These are phyloP conservation scores for Pelmatolapia mariae DNA, from an alignment of 2,113 vertebrate species.

Conservation along the genomic window DNA sequence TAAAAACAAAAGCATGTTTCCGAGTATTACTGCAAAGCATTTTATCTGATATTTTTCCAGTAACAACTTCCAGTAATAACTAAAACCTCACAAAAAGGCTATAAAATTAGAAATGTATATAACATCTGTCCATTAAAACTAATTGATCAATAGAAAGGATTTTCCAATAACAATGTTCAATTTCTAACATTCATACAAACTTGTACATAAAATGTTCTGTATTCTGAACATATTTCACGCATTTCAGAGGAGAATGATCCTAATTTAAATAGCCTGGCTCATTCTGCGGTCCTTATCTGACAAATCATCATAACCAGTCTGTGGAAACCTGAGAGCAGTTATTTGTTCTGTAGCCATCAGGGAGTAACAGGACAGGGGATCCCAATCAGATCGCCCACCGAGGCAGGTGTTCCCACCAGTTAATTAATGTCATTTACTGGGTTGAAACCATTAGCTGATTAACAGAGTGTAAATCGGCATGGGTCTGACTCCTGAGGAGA, in stretches of 20 bases:
- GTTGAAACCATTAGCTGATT: not conserved
- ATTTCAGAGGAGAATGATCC: not conserved
- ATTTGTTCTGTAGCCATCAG: not conserved
- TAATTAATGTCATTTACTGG: not conserved
- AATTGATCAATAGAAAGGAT: not conserved
- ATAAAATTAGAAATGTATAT: not conserved
- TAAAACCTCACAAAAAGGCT: not conserved
- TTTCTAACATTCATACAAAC: not conserved
- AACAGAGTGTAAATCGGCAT: not conserved
- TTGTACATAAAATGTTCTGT: not conserved
- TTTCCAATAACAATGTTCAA: not conserved
- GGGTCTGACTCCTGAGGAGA: not conserved
- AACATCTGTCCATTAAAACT: not conserved
- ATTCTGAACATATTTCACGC: not conserved
- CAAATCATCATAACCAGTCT: not conserved
- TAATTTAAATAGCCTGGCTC: fast-evolving
- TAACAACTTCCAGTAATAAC: not conserved
- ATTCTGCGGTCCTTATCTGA: not conserved
- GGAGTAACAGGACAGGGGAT: not conserved
- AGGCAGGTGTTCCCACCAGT: not conserved
- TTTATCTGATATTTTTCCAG: not conserved
- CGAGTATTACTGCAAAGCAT: not conserved
- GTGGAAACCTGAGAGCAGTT: not conserved
- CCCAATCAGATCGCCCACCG: not conserved
- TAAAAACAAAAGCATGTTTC: not conserved